These are phyloP conservation scores for Synodontis membranacea DNA, from an alignment of 2,113 vertebrate genomes.

Conservation along the genomic window DNA sequence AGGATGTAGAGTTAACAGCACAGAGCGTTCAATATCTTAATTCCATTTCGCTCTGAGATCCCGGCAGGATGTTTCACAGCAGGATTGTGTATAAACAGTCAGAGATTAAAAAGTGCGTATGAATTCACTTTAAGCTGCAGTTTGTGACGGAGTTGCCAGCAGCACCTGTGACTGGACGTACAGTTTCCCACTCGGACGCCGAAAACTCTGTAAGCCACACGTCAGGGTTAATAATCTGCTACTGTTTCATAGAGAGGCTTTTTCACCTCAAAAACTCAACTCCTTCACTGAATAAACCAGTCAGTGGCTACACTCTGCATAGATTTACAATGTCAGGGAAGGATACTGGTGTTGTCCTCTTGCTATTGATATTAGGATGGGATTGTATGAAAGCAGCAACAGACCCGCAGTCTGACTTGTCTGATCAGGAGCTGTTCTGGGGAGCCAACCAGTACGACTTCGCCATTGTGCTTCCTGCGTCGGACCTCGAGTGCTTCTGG, in stretches of 20 bases:
- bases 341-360: slow-evolving; percentile 35
- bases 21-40: not conserved
- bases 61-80: not conserved
- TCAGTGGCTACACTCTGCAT: not conserved
- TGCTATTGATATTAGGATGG: slow-evolving; percentile 55
- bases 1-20: not conserved
- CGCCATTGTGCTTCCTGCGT: slow-evolving; percentile 73
- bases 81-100: not conserved
- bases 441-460: slow-evolving; percentile 85
- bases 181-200: slow-evolving; percentile 35
- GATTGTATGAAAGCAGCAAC: slow-evolving; percentile 60
- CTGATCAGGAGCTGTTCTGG: slow-evolving; percentile 74
- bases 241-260: not conserved
- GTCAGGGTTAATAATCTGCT: slow-evolving; percentile 47
- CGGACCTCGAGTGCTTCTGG: slow-evolving; percentile 84
- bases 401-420: slow-evolving; percentile 49
- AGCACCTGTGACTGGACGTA: slow-evolving; percentile 31
- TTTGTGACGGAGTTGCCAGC: not conserved
- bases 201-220: not conserved
- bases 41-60: too few species aligned
- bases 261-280: not conserved
- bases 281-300: not conserved
- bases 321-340: slow-evolving; percentile 24
- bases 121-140: not conserved
- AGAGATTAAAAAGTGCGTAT: not conserved